Conservation (phyloP, 2,888 invertebrate genomes). For the Perdita meconis region DNA sequence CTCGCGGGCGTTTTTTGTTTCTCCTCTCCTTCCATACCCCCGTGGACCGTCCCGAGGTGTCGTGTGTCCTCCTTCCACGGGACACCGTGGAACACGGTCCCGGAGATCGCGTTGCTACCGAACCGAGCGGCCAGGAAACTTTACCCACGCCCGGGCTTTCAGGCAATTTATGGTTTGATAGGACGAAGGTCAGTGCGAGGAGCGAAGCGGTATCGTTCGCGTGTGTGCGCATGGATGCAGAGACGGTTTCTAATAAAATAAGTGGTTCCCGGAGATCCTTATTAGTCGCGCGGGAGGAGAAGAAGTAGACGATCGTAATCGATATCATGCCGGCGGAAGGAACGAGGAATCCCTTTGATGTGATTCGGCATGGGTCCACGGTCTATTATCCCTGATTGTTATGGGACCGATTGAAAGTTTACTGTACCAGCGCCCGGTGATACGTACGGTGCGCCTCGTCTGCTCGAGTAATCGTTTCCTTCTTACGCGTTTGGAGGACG, state of each 20-base stretch:
- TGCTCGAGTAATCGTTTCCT: constrained; percentile 30
- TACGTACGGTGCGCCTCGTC: not conserved
- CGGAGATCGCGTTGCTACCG: constrained; percentile 32
- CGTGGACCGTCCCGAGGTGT: constrained; percentile 35
- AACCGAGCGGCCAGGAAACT: constrained; percentile 52
- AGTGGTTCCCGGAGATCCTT: constrained; percentile 59
- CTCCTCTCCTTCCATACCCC: not conserved
- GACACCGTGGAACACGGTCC: constrained; percentile 18
- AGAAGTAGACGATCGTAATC: constrained; percentile 47
- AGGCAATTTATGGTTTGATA: constrained; percentile 64
- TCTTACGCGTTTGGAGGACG: not conserved
- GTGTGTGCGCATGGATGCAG: too few species aligned
- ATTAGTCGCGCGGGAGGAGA: constrained; percentile 36
- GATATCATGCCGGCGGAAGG: constrained; percentile 50
- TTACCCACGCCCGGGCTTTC: constrained; percentile 43
- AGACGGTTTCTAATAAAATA: constrained; percentile 58
- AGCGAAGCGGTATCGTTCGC: constrained; percentile 30
- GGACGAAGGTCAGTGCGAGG: constrained; percentile 60
- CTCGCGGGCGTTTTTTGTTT: not conserved
- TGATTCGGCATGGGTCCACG: constrained; percentile 24
- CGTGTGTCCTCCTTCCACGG: constrained; percentile 43
- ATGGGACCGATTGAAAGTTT: constrained; percentile 20
- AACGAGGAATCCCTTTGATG: constrained; percentile 49
- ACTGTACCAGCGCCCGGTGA: not conserved
- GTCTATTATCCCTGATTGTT: constrained; percentile 37